Conservation (phyloP, 2,888 invertebrate genomes). For the Deladenus siricidicola region DNA sequence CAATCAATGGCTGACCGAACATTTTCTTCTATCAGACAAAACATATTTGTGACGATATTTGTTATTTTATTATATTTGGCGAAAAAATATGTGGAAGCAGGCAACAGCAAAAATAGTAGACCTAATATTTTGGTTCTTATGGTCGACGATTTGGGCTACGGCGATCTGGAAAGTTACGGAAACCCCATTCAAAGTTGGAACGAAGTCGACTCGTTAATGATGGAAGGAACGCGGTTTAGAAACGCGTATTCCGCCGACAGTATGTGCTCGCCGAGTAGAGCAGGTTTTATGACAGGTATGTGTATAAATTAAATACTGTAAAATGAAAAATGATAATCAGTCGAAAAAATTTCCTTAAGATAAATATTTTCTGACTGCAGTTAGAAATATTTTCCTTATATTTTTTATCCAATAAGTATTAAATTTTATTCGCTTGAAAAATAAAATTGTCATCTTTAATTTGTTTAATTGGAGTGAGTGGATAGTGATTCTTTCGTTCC, state of each 20-base stretch:
- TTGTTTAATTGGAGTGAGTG: background rate
- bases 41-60: no score
- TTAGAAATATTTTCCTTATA: background rate
- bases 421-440: no score
- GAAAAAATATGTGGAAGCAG: no score
- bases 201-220: conserved; percentile 52
- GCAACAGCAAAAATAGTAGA: no score
- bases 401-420: no score
- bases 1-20: no score
- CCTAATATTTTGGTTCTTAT: conserved; percentile 58
- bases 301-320: background rate
- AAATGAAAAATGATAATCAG: no score
- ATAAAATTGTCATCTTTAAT: background rate
- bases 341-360: background rate
- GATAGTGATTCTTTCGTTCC: no score
- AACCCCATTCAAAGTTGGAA: conserved; percentile 55
- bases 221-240: conserved; percentile 56
- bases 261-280: conserved; percentile 58
- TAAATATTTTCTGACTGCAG: background rate
- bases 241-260: conserved; percentile 58
- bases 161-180: conserved; percentile 49
- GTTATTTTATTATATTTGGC: no score
- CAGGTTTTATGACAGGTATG: conserved; percentile 58
- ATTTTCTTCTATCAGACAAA: no score
- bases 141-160: conserved; percentile 57